A percentile compares a stretch with the other conserved stretches of the same genome.
Conservation (phyloP, 2,113 vertebrate genomes). For the Cheilinus undulatus region DNA sequence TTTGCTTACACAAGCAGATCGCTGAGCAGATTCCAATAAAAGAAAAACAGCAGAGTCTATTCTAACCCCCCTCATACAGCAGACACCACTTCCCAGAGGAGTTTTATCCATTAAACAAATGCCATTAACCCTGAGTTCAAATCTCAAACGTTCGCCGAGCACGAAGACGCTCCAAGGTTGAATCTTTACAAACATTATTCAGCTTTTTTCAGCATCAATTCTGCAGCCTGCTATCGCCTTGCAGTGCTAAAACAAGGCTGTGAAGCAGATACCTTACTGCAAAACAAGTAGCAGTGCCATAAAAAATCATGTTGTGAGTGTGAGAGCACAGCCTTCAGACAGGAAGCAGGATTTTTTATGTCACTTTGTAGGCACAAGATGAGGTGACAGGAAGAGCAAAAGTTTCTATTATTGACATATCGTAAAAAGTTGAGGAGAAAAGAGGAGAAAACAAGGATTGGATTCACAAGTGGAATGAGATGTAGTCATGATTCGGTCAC, state of each 20-base stretch:
- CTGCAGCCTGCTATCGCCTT: neutral
- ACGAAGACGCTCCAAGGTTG: slow-evolving; percentile 21
- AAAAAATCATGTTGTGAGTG: slow-evolving; percentile 26
- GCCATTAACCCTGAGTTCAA: slow-evolving; percentile 36
- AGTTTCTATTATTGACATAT: slow-evolving; percentile 26
- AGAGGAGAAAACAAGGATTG: slow-evolving; percentile 14
- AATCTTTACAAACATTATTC: slow-evolving; percentile 19
- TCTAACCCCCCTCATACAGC: slow-evolving; percentile 4
- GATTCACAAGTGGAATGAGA: neutral
- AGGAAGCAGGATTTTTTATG: slow-evolving; percentile 25
- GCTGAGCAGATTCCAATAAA: slow-evolving; percentile 50
- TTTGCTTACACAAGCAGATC: slow-evolving; percentile 71
- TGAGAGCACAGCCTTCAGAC: slow-evolving; percentile 21
- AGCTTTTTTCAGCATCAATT: slow-evolving; percentile 17
- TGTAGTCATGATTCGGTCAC: slow-evolving; percentile 6
- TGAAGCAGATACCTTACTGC: slow-evolving; percentile 22
- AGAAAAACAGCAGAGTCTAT: slow-evolving; percentile 28
- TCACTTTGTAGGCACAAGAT: slow-evolving; percentile 27
- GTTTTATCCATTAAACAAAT: slow-evolving; percentile 45
- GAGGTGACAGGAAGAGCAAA: slow-evolving; percentile 4
- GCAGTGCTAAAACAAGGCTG: slow-evolving; percentile 34
- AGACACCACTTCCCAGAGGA: slow-evolving; percentile 13
- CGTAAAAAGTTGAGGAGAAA: slow-evolving; percentile 1
- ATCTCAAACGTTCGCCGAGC: slow-evolving; percentile 20
- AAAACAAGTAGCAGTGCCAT: slow-evolving; percentile 36